Evolutionary conservation across 1,140 invertebrate genomes (phyloP), one percentile per base, ranked within the genome.

Genomic region (Hyposmocoma kahamanoa): DNA sequence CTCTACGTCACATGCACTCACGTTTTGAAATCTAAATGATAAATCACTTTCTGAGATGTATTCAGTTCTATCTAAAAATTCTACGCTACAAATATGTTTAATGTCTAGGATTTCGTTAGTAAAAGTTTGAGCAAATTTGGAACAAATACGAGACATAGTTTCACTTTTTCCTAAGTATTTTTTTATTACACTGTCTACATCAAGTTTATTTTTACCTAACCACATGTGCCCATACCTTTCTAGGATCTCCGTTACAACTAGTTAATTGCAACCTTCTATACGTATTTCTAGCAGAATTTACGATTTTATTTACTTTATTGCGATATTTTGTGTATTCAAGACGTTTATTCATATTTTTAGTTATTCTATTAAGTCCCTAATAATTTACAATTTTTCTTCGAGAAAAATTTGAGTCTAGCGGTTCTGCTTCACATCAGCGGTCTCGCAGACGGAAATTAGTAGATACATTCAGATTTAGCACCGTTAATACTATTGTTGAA

Each of bases 341-440:
- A n/a, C 44, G 22, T 21, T 47, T 47, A 47, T 36, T 38, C 44
- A 47, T 47, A 34, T 47, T 47, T 18, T 26, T 48, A 11, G 34
- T n/a, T n/a, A n/a, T n/a, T n/a, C n/a, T n/a, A n/a, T n/a, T n/a
- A n/a, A n/a, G n/a, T n/a, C n/a, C n/a, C n/a, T n/a, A n/a, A n/a
- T n/a, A n/a, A n/a, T n/a, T n/a, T n/a, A n/a, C n/a, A n/a, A n/a
- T n/a, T n/a, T n/a, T n/a, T n/a, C n/a, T n/a, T n/a, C n/a, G n/a
- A n/a, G n/a, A n/a, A n/a, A n/a, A n/a, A n/a, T n/a, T n/a, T n/a
- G n/a, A n/a, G n/a, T n/a, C n/a, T n/a, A n/a, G n/a, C n/a, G n/a
- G n/a, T n/a, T n/a, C n/a, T n/a, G n/a, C n/a, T n/a, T n/a, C n/a
- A n/a, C n/a, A n/a, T n/a, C n/a, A n/a, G n/a, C n/a, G n/a, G n/a